phyloP scores from a whole-genome alignment of 2,113 vertebrate genomes.

The Hiodon tergisus region DNA sequence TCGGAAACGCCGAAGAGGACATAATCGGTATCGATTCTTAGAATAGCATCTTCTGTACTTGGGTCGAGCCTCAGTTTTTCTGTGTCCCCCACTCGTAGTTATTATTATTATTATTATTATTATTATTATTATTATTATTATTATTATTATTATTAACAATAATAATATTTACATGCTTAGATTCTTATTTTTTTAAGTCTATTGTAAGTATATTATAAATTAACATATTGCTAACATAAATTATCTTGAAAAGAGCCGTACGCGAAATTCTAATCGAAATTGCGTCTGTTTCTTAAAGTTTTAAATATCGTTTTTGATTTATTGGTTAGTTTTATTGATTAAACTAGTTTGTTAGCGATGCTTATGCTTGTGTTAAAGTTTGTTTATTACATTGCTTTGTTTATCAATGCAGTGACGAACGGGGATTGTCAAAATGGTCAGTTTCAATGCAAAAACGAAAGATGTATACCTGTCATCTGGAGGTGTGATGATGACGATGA shows the following conservation, averaged over 20 bases:
- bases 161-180: too few relatives aligned
- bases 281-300: background rate
- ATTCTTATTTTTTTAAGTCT: too few relatives aligned
- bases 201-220: too few relatives aligned
- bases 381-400: background rate
- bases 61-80: background rate
- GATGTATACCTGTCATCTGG: constrained; percentile 90
- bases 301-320: background rate
- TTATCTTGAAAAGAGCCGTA: too few relatives aligned
- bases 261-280: too few relatives aligned
- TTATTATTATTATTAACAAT: too few relatives aligned
- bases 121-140: too few relatives aligned
- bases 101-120: too few relatives aligned
- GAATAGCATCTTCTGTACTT: too few relatives aligned
- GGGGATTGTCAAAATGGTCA: constrained; percentile 81
- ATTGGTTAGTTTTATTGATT: background rate
- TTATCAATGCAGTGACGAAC: constrained; percentile 56
- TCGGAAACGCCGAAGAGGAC: background rate
- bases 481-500: constrained; percentile 93
- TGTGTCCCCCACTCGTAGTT: too few relatives aligned
- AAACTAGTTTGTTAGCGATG: background rate
- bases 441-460: constrained; percentile 86
- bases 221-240: too few relatives aligned
- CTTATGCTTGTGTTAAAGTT: background rate
- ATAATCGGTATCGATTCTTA: background rate